Base-by-base conservation (phyloP, 2,888 invertebrate genomes). In the Ichneumoninae sp. region DNA sequence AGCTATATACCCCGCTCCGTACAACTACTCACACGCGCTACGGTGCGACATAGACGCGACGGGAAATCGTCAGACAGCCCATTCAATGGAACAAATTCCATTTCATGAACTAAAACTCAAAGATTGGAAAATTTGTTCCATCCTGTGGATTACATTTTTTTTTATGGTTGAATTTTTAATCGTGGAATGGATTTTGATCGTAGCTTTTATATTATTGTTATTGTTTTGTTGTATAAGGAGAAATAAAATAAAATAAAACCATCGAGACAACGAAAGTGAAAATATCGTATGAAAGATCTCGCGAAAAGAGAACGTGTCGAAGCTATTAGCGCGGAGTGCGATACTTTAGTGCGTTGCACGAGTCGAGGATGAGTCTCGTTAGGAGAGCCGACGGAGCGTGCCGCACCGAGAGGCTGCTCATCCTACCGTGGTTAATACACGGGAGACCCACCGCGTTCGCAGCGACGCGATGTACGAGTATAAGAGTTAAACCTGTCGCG, bases 21-120 rank as follows among this genome's bases (percentile, higher is more conserved):
- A 70, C 33, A 69, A 16, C 19, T 19, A 26, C 57, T 22, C 47
- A 19, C 44, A 76, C 70, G 60, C 10, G 66, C 33, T 50, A 47
- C 57, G 66, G 40, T n/a, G 65, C 88, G 89, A 88, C 87, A 87
- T 86, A 16, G 16, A 88, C 88, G 82, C 86, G 82, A 80, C 84
- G 85, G 71, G 87, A 86, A 83, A 87, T 80, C 80, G 65, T 76
- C 79, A 50, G 86, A 86, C n/a, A 72, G 44, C 44, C 16, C 16
- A 47, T 47, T 4, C 3, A 47, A 47, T 47, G 13, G 16, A 10
- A 10, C 44, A 16, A 47, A 47, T 47, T 47, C 44, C 16, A 47
- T 16, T 47, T 47, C 44, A 16, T 47, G 44, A 47, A 47, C 13
- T 47, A 0, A 47, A 47, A 4, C 2, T 47, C 4, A 16, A 16